Percentiles rank a stretch among this genome's conserved stretches.
Conservation (phyloP, 2,888 invertebrate genomes). For the Anthrax anthrax region DNA sequence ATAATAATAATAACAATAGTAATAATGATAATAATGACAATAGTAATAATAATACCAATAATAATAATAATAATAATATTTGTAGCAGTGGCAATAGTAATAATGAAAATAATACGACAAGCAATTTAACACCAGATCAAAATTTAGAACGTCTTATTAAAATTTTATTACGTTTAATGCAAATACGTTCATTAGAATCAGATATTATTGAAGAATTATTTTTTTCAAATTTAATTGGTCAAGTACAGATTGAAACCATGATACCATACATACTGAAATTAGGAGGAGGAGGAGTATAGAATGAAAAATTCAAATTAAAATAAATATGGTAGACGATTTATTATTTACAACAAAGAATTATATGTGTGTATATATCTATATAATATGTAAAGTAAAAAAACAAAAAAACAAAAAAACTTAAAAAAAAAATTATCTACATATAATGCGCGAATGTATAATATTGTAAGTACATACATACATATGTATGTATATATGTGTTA, state of each 20-base stretch:
- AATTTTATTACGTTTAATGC: slow-evolving; percentile 44
- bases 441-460: too few relatives aligned
- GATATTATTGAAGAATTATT: slow-evolving; percentile 78
- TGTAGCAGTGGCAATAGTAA: too few relatives aligned
- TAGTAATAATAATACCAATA: neutral
- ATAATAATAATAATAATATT: neutral
- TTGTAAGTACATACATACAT: too few relatives aligned
- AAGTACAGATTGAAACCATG: slow-evolving; percentile 88
- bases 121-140: slow-evolving; percentile 23
- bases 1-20: too few relatives aligned
- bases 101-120: neutral
- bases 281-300: slow-evolving; percentile 18
- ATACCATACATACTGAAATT: slow-evolving; percentile 75
- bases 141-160: slow-evolving; percentile 35
- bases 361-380: too few relatives aligned
- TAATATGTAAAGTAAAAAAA: too few relatives aligned
- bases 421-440: too few relatives aligned
- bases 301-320: neutral
- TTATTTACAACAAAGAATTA: too few relatives aligned
- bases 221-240: slow-evolving; percentile 81
- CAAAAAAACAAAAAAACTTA: too few relatives aligned
- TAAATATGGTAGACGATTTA: too few relatives aligned
- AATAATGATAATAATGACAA: neutral
- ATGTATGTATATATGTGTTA: too few relatives aligned
- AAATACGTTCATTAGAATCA: slow-evolving; percentile 56